These are phyloP conservation scores for Kryphioiulus occultus DNA, from an alignment of 2,888 invertebrate species.

Conservation along the genomic window DNA sequence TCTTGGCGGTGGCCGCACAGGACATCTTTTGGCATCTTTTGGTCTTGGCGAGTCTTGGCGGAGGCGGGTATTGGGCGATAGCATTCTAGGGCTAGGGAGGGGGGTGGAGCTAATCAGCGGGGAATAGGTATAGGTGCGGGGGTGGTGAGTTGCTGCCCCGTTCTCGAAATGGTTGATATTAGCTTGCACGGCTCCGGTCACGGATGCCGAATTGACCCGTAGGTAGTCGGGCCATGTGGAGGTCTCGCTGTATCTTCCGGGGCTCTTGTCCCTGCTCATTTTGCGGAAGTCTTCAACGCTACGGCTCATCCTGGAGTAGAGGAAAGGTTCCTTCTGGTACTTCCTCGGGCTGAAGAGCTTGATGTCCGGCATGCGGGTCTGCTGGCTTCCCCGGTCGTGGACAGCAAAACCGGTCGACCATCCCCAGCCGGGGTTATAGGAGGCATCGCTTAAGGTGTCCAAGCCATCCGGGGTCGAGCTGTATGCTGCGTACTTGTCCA, in stretches of 20 bases:
- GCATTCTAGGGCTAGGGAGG: constrained; percentile 46
- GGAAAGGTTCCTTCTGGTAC: background rate
- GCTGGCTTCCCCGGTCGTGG: constrained; percentile 39
- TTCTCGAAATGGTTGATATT: constrained; percentile 39
- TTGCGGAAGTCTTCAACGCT: constrained; percentile 49
- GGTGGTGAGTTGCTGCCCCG: constrained; percentile 13
- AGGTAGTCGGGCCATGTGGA: constrained; percentile 47
- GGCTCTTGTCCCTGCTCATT: background rate
- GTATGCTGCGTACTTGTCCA: background rate
- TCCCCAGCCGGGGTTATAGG: constrained; percentile 45
- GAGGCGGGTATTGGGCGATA: background rate
- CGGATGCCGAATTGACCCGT: constrained; percentile 14
- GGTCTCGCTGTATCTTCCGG: background rate
- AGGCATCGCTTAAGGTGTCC: constrained; percentile 45
- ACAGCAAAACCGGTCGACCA: constrained; percentile 47
- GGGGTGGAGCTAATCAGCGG: constrained; percentile 53
- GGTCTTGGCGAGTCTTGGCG: background rate
- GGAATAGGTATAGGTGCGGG: constrained; percentile 53
- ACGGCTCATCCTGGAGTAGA: constrained; percentile 11
- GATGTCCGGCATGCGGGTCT: constrained; percentile 50
- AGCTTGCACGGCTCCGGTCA: constrained; percentile 39
- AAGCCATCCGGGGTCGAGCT: constrained; percentile 42
- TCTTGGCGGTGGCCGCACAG: constrained; percentile 35
- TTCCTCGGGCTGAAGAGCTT: constrained; percentile 48
- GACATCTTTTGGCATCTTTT: background rate